These are phyloP conservation scores for Deilephila porcellus DNA, from an alignment of 2,888 invertebrate genomes.

Conservation along the genomic window DNA sequence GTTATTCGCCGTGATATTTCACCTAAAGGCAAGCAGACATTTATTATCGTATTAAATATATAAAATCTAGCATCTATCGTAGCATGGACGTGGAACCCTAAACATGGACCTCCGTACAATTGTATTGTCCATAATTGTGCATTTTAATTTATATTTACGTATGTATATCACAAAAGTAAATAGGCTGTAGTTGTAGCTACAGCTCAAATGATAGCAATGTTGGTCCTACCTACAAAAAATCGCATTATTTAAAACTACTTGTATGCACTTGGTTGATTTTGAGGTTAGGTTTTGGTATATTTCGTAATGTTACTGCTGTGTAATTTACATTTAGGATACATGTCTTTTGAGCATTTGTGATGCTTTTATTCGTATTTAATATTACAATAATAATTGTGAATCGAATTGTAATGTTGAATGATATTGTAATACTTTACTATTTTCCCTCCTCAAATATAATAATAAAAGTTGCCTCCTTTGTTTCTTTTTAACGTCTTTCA, in stretches of 20 bases:
- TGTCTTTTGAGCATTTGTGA: no score
- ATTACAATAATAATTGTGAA: no score
- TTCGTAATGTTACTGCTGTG: background rate
- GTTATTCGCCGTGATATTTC: constrained; percentile 6
- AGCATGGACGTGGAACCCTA: constrained; percentile 75
- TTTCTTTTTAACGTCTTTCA: background rate
- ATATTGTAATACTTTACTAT: background rate
- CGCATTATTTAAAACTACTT: constrained; percentile 29
- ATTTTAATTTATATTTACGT: constrained; percentile 70
- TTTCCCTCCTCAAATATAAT: background rate
- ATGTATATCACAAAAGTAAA: constrained; percentile 75
- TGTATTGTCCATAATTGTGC: constrained; percentile 84
- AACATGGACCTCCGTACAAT: constrained; percentile 79
- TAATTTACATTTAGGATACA: no score
- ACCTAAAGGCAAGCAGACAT: constrained; percentile 56
- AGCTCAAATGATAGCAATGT: constrained; percentile 55
- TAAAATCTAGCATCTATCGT: constrained; percentile 71
- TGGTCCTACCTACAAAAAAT: constrained; percentile 66
- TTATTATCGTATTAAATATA: constrained; percentile 58
- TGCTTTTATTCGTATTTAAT: no score
- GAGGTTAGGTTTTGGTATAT: constrained; percentile 3
- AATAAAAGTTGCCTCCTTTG: background rate
- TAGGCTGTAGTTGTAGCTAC: constrained; percentile 61
- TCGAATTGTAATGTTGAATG: no score
- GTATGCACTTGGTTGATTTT: constrained; percentile 36